Base-by-base conservation (phyloP, 2,113 vertebrate genomes). In the Vombatus ursinus region DNA sequence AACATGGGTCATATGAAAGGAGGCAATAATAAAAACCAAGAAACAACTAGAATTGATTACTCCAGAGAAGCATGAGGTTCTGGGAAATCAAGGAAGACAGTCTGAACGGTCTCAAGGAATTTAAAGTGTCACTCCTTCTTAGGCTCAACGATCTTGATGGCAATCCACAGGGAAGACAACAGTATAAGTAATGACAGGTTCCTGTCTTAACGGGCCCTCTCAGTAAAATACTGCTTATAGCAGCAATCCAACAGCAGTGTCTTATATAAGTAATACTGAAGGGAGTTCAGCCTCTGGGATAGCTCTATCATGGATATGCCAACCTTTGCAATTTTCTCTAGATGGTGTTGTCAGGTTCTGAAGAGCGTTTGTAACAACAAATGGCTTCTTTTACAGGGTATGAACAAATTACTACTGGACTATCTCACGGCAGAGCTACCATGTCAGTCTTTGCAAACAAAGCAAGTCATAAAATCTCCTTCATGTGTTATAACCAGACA, bases 51-150 rank as follows among this genome's bases (percentile, higher is more conserved):
- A 97, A 97, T 90, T 96, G 97, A 98, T 98, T 98, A 98, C 98
- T 98, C 97, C 47, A 95, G 97, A 98, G 97, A 97, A 98, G 77
- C 97, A 97, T 50, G 91, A 97, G 94, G 94, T 97, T 98, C 97
- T 96, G 97, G 98, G 96, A 98, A 98, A 98, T 98, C 97, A 97
- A 98, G 96, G 50, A 95, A 98, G 98, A 98, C 97, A 98, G 96
- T 94, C 95, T 97, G 97, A 98, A 98, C 94, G 95, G 96, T 98
- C 97, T 98, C 96, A 94, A 94, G 97, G 98, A 98, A 98, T 98
- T 91, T 97, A 93, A 98, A 97, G 96, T 97, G 98, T 98, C 98
- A 97, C 96, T 98, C 97, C 96, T 96, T 96, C 96, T 98, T 98
- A 98, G 97, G 94, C 97, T 98, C 98, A 97, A 97, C 96, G 97